A percentile compares a stretch with the other conserved stretches of the same genome.
These are phyloP conservation scores for Parnassius orleans DNA, from an alignment of 2,888 invertebrate genomes.

Conservation along the genomic window DNA sequence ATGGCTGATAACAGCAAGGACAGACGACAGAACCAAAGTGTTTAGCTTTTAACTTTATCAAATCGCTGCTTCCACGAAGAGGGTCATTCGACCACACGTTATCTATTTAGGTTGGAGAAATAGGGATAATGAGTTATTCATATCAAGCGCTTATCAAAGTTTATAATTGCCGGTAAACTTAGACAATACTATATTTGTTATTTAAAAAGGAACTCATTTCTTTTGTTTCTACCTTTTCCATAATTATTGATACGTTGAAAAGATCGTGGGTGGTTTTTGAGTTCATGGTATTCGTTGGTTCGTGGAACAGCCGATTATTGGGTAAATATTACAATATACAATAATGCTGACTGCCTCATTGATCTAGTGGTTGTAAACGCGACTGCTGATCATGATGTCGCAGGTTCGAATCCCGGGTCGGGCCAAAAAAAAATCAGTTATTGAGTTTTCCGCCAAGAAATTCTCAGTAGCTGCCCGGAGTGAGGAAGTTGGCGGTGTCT, in stretches of 20 bases:
- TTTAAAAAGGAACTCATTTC: too few relatives aligned
- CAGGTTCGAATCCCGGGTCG: too few relatives aligned
- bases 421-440: too few relatives aligned
- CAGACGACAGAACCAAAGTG: conserved; percentile 6
- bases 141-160: conserved; percentile 5
- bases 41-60: conserved; percentile 19
- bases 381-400: too few relatives aligned
- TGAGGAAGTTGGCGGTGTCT: too few relatives aligned
- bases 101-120: conserved; percentile 22
- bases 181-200: not conserved
- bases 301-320: too few relatives aligned
- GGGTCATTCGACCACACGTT: conserved; percentile 13
- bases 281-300: too few relatives aligned
- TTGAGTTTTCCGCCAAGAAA: too few relatives aligned
- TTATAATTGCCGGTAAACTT: conserved; percentile 11
- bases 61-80: conserved; percentile 14
- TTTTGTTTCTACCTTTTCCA: not conserved
- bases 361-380: too few relatives aligned
- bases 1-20: conserved; percentile 18
- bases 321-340: too few relatives aligned
- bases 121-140: not conserved
- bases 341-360: too few relatives aligned
- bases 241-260: not conserved
- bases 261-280: not conserved
- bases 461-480: too few relatives aligned